These are phyloP conservation scores for Passer montanus DNA, from an alignment of 2,113 vertebrate genomes.

Conservation along the genomic window DNA sequence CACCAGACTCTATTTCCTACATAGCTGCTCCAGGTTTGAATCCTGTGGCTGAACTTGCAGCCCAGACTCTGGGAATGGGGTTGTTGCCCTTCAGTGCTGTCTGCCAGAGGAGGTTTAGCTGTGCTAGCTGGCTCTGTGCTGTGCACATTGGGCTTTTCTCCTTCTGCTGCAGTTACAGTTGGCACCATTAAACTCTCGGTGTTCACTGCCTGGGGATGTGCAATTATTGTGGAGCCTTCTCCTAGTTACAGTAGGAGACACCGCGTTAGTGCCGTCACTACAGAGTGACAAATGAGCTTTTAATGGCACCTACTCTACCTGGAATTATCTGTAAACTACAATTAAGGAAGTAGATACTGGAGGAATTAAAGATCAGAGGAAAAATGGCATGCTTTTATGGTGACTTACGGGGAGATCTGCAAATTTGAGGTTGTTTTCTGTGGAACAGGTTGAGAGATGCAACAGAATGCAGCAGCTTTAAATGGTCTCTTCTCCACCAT, in stretches of 20 bases:
- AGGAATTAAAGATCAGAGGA: slow-evolving; percentile 60
- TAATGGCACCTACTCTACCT: slow-evolving; percentile 61
- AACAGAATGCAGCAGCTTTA: background rate
- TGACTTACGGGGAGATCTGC: slow-evolving; percentile 34
- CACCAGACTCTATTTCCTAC: background rate
- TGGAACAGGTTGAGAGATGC: background rate
- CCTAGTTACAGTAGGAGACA: slow-evolving; percentile 65
- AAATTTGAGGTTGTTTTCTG: background rate
- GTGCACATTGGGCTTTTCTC: background rate
- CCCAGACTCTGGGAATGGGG: background rate
- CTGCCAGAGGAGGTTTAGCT: background rate
- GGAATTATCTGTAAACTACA: slow-evolving; percentile 63
- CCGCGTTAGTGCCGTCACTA: background rate
- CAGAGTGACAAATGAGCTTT: slow-evolving; percentile 55
- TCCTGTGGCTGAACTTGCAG: background rate
- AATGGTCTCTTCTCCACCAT: background rate
- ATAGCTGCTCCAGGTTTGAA: background rate
- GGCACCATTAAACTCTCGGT: slow-evolving; percentile 22
- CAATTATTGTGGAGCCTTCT: slow-evolving; percentile 60
- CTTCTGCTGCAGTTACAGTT: slow-evolving; percentile 16
- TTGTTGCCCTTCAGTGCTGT: background rate
- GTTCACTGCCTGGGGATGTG: slow-evolving; percentile 54
- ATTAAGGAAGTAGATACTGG: slow-evolving; percentile 54
- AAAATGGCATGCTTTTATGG: slow-evolving; percentile 7
- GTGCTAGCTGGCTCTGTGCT: background rate